Evolutionary conservation across 92 coral and sea anemone species (phyloP), one percentile per base, ranked within the genome.

Genomic region (Umimayanthus kanabou): DNA sequence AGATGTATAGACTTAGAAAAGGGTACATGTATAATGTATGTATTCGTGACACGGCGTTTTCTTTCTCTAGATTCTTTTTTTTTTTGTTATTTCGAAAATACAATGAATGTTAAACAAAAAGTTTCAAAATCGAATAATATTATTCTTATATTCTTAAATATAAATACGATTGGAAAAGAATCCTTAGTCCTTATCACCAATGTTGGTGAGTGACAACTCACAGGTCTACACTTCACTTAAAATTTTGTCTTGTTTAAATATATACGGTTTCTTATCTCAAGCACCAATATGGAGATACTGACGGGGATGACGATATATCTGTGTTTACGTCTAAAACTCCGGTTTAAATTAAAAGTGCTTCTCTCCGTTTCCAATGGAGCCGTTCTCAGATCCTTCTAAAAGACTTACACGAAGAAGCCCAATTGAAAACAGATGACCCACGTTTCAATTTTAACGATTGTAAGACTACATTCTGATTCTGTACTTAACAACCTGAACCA

Each of bases 191-290:
- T 13, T 3, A 53, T 11, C 58, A 53, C 49, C 49, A 53, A 22
- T 4, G 69, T 61, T 61, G 6, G 8, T 9, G 23, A 57, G 20
- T 5, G 1, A 23, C 25, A 22, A 22, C 69, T 18, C 25, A 22
- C n/a, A 13, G 7, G 9, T 20, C 23, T 57, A 61, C 69, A 61
- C 15, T 33, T 37, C 18, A 37, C 78, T 73, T 37, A 4, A 33
- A 3, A 6, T 16, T 30, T 33, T 39, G 40, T 2, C 16, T 10
- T 23, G 4, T 28, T 10, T 15, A 28, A 4, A 29, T 37, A 26
- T 71, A 73, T 39, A 73, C 78, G 22, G 37, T 73, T 73, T 73
- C 78, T 33, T 33, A 73, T 33, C 43, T 73, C 25, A 73, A 73
- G 78, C 16, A 73, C 45, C 49, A 73, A 22, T 73, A 73, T 73